Evolutionary conservation across 2,888 invertebrate species (phyloP).

Genomic region (Tenthredo notha): DNA sequence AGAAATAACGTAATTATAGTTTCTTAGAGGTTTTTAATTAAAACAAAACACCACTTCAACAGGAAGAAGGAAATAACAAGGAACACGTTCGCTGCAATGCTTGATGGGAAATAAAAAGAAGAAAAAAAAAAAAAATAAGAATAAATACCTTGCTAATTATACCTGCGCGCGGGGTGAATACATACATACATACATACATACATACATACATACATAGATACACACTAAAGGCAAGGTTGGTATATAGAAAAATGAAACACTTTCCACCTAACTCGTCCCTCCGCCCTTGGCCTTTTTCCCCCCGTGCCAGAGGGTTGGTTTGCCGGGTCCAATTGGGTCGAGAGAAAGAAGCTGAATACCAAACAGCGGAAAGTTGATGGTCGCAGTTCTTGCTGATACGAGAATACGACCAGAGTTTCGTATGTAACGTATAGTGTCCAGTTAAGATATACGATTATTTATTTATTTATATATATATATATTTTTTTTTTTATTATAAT

Average conservation of each 20-base stretch:
- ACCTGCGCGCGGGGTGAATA: neutral
- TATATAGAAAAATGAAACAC: constrained; percentile 42
- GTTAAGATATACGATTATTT: constrained; percentile 1
- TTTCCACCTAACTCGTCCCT: constrained; percentile 5
- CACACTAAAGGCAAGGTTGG: too few species aligned
- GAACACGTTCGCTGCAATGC: neutral
- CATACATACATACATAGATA: neutral
- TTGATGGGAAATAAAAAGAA: neutral
- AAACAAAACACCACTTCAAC: neutral
- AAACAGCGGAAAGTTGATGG: constrained; percentile 44
- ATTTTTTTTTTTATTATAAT: neutral
- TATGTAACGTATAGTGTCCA: neutral
- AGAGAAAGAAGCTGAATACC: constrained; percentile 51
- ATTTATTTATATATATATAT: neutral
- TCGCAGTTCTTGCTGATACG: constrained; percentile 26
- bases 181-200: neutral
- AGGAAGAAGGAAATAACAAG: neutral
- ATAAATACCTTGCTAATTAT: neutral
- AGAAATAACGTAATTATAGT: neutral
- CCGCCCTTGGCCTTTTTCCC: neutral
- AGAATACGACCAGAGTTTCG: constrained; percentile 12
- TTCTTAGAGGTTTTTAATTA: constrained; percentile 6
- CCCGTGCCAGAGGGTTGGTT: constrained; percentile 11
- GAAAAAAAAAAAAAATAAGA: neutral
- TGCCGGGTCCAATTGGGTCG: constrained; percentile 40